Conservation (phyloP, 2,797 vertebrate genomes). For the Malurus splendens region DNA sequence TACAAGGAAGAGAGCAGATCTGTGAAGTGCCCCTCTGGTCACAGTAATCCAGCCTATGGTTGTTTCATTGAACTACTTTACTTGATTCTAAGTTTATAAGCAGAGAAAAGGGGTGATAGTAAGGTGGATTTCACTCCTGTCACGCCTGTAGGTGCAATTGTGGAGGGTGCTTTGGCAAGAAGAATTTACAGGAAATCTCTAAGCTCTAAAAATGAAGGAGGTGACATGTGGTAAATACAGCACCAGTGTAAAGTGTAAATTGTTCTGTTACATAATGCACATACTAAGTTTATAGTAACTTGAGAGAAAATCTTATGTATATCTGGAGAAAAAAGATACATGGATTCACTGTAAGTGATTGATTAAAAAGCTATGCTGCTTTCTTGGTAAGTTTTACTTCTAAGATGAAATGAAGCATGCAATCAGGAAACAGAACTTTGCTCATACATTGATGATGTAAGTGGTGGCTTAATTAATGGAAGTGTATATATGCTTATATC, state of each 20-base stretch:
- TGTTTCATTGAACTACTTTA: neutral
- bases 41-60: accelerated
- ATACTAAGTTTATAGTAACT: neutral
- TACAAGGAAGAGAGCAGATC: neutral
- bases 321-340: neutral
- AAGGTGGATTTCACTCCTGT: neutral
- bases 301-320: neutral
- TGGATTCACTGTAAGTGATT: neutral
- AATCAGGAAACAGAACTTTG: neutral
- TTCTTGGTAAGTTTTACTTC: neutral
- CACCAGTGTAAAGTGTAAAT: neutral
- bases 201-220: neutral
- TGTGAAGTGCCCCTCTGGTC: neutral
- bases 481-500: neutral
- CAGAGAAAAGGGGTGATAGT: neutral
- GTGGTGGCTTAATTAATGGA: neutral
- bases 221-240: neutral
- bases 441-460: neutral
- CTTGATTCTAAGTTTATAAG: neutral
- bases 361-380: neutral
- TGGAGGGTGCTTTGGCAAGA: neutral
- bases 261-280: neutral
- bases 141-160: neutral
- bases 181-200: neutral
- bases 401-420: neutral